Conservation (phyloP, 1,140 invertebrate species). For the Lasioglossum albipes region DNA sequence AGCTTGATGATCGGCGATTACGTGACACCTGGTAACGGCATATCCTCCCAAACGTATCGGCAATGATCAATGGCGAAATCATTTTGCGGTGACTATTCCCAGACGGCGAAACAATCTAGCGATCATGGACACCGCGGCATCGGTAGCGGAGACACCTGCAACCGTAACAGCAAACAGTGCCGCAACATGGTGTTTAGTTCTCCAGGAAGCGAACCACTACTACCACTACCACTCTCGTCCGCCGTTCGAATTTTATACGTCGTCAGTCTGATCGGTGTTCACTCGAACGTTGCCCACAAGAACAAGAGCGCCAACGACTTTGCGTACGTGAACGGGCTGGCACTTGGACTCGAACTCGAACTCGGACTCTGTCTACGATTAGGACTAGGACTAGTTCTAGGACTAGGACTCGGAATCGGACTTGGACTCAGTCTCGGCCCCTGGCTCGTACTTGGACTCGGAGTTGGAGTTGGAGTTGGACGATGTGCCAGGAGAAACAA, state of each 20-base stretch:
- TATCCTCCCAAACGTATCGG: conserved; percentile 79
- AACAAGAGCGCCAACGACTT: not conserved
- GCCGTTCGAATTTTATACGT: conserved; percentile 66
- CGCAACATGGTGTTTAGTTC: conserved; percentile 71
- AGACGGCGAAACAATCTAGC: conserved; percentile 64
- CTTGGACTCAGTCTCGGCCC: conserved; percentile 13
- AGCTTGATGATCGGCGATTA: conserved; percentile 91
- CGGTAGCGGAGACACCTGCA: conserved; percentile 42
- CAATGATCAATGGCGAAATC: conserved; percentile 77
- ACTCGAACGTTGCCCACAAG: conserved; percentile 36
- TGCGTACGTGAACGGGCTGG: conserved; percentile 21
- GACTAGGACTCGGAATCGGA: too few relatives aligned
- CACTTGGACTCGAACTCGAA: too few relatives aligned
- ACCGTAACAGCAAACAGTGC: conserved; percentile 62
- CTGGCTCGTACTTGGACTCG: conserved; percentile 6
- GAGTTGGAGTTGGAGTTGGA: conserved; percentile 49
- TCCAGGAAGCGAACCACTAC: conserved; percentile 61
- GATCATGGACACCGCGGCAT: conserved; percentile 48
- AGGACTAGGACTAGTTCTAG: too few relatives aligned
- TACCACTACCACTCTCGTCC: conserved; percentile 65
- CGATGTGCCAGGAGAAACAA: conserved; percentile 59
- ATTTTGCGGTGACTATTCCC: conserved; percentile 62
- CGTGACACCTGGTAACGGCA: conserved; percentile 82
- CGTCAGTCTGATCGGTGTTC: conserved; percentile 52
- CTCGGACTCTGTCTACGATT: too few relatives aligned